Conservation (phyloP, 1,140 invertebrate genomes). For the Musca domestica region DNA sequence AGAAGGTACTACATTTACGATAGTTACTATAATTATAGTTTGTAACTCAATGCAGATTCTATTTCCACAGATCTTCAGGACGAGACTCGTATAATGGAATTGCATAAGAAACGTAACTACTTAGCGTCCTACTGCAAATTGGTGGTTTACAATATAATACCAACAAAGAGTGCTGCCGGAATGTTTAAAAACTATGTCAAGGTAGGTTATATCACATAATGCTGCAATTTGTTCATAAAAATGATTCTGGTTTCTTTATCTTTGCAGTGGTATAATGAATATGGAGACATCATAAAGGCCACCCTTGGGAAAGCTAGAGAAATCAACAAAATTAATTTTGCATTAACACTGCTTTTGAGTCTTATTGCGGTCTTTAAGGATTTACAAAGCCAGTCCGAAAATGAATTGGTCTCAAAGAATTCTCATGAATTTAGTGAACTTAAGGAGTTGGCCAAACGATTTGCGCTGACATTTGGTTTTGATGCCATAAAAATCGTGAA, state of each 20-base stretch:
- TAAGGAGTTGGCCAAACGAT: slow-evolving; percentile 91
- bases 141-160: slow-evolving; percentile 95
- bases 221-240: background rate
- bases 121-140: slow-evolving; percentile 96
- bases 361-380: slow-evolving; percentile 47
- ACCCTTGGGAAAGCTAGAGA: slow-evolving; percentile 95
- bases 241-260: background rate
- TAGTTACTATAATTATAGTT: background rate
- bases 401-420: slow-evolving; percentile 39
- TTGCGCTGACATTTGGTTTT: slow-evolving; percentile 94
- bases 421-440: slow-evolving; percentile 48
- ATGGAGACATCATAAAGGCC: slow-evolving; percentile 99
- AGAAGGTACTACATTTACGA: slow-evolving; percentile 31
- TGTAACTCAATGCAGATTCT: slow-evolving; percentile 23
- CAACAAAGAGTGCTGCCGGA: slow-evolving; percentile 86
- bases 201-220: slow-evolving; percentile 56
- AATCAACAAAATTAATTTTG: slow-evolving; percentile 96
- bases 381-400: slow-evolving; percentile 39
- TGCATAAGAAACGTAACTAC: slow-evolving; percentile 94
- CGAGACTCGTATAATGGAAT: slow-evolving; percentile 91
- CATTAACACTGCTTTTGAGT: slow-evolving; percentile 90
- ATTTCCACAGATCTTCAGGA: slow-evolving; percentile 70
- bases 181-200: slow-evolving; percentile 98
- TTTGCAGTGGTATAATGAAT: slow-evolving; percentile 91
- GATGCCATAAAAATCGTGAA: slow-evolving; percentile 96